Evolutionary conservation across 2,888 invertebrate species (phyloP).

Genomic region (Athripsodes cinereus): DNA sequence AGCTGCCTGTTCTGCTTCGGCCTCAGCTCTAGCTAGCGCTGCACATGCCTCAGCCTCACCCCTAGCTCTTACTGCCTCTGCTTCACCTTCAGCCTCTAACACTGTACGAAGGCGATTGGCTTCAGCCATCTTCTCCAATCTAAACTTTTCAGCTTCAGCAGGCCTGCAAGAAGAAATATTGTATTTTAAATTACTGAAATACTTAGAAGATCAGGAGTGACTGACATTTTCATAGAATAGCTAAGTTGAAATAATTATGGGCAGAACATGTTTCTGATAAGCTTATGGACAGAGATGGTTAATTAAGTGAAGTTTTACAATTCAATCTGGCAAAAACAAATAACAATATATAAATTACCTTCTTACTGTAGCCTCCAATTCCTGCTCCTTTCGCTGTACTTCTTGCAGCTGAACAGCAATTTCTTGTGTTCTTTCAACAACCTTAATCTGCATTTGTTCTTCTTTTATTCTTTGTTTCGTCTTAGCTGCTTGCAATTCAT

Average conservation of each 20-base stretch:
- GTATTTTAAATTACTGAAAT: neutral
- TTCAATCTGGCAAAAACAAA: neutral
- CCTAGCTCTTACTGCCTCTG: slow-evolving; percentile 76
- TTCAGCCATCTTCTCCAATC: slow-evolving; percentile 89
- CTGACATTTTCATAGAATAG: no score
- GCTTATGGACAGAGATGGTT: no score
- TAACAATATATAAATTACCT: slow-evolving; percentile 35
- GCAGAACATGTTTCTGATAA: no score
- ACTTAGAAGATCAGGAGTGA: no score
- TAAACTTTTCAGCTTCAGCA: slow-evolving; percentile 91
- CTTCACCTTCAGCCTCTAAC: slow-evolving; percentile 94
- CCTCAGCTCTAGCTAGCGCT: slow-evolving; percentile 88
- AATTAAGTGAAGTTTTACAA: no score
- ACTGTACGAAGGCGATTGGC: slow-evolving; percentile 82
- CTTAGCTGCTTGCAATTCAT: slow-evolving; percentile 89
- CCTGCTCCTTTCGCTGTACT: slow-evolving; percentile 83
- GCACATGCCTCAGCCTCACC: slow-evolving; percentile 91
- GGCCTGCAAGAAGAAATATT: slow-evolving; percentile 51
- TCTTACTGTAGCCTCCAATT: slow-evolving; percentile 87
- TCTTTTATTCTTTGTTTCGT: slow-evolving; percentile 94
- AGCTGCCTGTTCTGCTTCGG: slow-evolving; percentile 95
- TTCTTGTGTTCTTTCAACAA: slow-evolving; percentile 87
- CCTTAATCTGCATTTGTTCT: slow-evolving; percentile 94
- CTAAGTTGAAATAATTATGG: no score
- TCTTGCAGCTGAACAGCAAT: slow-evolving; percentile 96